Evolutionary conservation across 2,113 vertebrate genomes (phyloP), one percentile per base, ranked within the genome.

Genomic region (Empidonax traillii): DNA sequence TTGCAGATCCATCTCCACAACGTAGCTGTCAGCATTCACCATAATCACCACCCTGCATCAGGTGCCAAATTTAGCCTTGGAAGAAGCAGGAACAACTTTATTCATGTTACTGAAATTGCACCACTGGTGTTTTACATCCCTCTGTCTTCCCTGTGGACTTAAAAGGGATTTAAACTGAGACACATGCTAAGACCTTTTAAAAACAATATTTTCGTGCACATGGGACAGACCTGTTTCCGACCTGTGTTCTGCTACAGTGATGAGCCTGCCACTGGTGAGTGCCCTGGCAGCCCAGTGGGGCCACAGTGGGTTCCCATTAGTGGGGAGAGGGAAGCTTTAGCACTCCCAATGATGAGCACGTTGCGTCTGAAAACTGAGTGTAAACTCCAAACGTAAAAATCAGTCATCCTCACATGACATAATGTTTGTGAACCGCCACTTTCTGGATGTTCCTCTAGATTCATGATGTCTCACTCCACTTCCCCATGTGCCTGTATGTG

Each of bases 11-110:
- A 39, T 58, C 23, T 10, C 18, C 18, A 23, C 2, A 0, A 19
- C 0, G 0, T 15, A 61, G 63, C 53, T 9, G 0, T 47, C 0
- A 1, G 14, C 1, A 0, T 25, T 39, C 41, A n/a, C 22, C 6
- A 0, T 58, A 30, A 53, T 20, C 35, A 19, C 22, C 0, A 3
- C 13, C 5, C n/a, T 1, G 0, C 3, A 5, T 3, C 0, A 47
- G 61, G 41, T 39, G 52, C 39, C 56, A 37, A 67, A 82, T 78
- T 30, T 59, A 65, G 17, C 37, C 80, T 74, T 72, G 49, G 44
- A 20, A 87, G 51, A 65, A 71, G 43, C 52, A 61, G 68, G 24
- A 58, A 51, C 33, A 46, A 10, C n/a, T 79, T 92, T 39, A 61
- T 58, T 61, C 28, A 7, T 4, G 6, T 53, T 62, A 39, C 37